phyloP scores from a whole-genome alignment of 2,888 invertebrate genomes.

The Drosophila incognita region DNA sequence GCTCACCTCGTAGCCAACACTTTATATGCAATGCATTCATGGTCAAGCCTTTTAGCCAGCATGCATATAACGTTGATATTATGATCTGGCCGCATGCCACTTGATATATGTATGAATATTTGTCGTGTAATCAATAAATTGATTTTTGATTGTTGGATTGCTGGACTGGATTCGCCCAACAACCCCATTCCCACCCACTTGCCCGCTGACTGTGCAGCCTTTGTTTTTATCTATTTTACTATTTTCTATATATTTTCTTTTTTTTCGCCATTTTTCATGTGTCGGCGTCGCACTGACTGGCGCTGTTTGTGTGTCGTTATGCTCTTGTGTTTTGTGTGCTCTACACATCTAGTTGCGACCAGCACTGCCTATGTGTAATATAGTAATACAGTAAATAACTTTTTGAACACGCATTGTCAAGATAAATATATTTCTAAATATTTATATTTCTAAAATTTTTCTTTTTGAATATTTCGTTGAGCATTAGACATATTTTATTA shows the following conservation, averaged over 20 bases:
- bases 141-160: conserved; percentile 74
- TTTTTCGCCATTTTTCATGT: conserved; percentile 17
- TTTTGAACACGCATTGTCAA: neutral
- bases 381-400: neutral
- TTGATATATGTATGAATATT: conserved; percentile 39
- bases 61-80: conserved; percentile 39
- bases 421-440: neutral
- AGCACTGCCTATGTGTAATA: conserved; percentile 38
- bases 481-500: no score
- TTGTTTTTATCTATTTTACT: conserved; percentile 39
- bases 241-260: conserved; percentile 16
- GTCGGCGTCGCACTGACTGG: conserved; percentile 73
- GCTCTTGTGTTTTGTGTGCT: conserved; percentile 10
- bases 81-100: conserved; percentile 52
- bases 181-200: neutral
- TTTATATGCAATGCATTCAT: conserved; percentile 27
- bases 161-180: conserved; percentile 38
- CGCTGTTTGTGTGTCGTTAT: conserved; percentile 29
- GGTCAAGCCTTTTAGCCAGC: conserved; percentile 39
- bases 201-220: conserved; percentile 30
- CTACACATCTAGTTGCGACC: conserved; percentile 15
- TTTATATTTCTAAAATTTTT: neutral
- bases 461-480: no score
- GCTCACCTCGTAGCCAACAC: conserved; percentile 9
- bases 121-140: conserved; percentile 78